Evolutionary conservation across 2,888 invertebrate species (phyloP).

Genomic region (Dichetophora obliterata): DNA sequence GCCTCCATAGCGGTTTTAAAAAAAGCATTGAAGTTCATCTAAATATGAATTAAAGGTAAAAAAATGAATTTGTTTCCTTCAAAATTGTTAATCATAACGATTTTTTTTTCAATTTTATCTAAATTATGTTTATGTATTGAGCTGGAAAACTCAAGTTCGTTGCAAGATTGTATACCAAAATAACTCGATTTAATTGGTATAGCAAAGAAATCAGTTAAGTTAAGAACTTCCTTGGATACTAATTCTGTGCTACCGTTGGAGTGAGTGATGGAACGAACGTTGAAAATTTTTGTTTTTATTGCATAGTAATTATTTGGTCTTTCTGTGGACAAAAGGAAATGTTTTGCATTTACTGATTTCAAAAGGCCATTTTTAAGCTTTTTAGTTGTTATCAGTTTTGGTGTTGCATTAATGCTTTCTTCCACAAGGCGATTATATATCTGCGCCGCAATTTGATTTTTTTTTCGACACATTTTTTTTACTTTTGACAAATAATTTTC

Average conservation of each 20-base stretch:
- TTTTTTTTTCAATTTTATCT: conserved; percentile 6
- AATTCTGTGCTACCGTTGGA: neutral
- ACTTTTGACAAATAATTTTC: conserved; percentile 24
- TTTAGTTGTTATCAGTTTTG: neutral
- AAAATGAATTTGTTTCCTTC: no score
- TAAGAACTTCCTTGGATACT: neutral
- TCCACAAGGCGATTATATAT: conserved; percentile 27
- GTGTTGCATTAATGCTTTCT: conserved; percentile 14
- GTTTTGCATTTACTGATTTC: no score
- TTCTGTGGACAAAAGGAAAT: conserved; percentile 16
- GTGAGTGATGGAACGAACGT: neutral
- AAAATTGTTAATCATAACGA: no score
- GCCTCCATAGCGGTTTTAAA: neutral
- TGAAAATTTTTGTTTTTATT: neutral
- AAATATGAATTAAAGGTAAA: no score
- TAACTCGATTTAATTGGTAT: conserved; percentile 6
- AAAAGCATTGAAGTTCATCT: no score
- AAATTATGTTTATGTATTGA: neutral
- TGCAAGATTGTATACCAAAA: conserved; percentile 8
- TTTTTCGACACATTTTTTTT: conserved; percentile 2
- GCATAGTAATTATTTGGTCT: neutral
- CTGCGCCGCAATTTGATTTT: conserved; percentile 31
- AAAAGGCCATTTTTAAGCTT: neutral
- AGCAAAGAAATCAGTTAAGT: neutral
- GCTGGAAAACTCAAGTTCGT: neutral